Evolutionary conservation across 2,888 invertebrate species (phyloP).

Genomic region (Tetranychus truncatus): DNA sequence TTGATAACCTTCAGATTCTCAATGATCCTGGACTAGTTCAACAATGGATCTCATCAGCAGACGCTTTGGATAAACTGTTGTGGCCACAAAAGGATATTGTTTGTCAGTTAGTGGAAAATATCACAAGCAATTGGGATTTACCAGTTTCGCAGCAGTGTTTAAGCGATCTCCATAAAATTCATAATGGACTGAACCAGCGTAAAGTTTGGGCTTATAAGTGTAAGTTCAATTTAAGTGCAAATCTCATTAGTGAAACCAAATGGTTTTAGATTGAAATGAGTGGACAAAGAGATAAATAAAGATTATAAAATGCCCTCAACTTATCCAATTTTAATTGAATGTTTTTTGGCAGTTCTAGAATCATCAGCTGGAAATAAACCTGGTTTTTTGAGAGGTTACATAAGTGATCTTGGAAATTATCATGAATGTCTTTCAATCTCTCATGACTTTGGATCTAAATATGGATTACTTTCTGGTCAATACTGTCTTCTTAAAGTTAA

Average conservation of each 20-base stretch:
- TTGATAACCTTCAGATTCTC: neutral
- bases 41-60: neutral
- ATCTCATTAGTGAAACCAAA: neutral
- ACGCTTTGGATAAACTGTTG: neutral
- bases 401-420: conserved; percentile 5
- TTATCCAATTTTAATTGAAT: too few relatives aligned
- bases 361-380: conserved; percentile 7
- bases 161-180: neutral
- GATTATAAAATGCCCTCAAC: too few relatives aligned
- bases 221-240: neutral
- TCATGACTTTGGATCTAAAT: neutral
- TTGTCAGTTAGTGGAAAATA: neutral
- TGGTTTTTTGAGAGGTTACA: conserved; percentile 6
- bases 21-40: conserved; percentile 4
- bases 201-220: conserved; percentile 8
- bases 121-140: neutral
- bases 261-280: too few relatives aligned
- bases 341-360: neutral
- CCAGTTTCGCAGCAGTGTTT: neutral
- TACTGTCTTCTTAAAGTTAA: neutral
- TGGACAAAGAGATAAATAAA: neutral
- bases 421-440: conserved; percentile 10
- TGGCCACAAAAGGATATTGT: conserved; percentile 1
- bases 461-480: neutral
- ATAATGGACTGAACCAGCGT: neutral